Evolutionary conservation across 2,113 vertebrate genomes (phyloP), one percentile per base, ranked within the genome.

Genomic region (Azemiops feae): DNA sequence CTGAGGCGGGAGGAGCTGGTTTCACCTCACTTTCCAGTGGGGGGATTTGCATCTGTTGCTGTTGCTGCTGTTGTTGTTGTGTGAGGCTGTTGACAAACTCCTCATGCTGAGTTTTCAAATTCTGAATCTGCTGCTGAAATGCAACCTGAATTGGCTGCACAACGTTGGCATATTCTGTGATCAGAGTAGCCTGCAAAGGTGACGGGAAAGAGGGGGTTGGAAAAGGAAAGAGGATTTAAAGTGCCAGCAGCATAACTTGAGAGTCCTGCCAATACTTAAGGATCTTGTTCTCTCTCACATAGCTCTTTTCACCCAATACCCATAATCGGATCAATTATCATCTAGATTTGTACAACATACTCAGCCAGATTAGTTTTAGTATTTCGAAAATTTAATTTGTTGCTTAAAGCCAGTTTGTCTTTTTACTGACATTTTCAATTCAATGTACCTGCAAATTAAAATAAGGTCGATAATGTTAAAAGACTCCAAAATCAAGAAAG

Each of bases 41-140:
- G 0, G 98, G 97, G 8, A 98, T 97, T 45, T 97, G 97, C 2
- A 97, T 95, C 0, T 96, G 97, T 95, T 1, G 94, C 22, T 43
- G 98, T 96, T 99, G 98, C 96, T 97, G 98, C 96, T 53, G 97
- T 85, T 94, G 98, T 96, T 97, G 98, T 96, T 99, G 98, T 0
- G 98, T 98, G 89, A 99, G 95, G 88, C 98, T 99, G 95, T 94
- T 94, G 1, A 99, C 98, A 85, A 99, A 99, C 93, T 99, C 99
- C 4, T 99, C 98, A 0, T 99, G 99, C 54, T 99, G 99, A 0
- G 98, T 98, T 96, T 99, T 99, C 89, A 99, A 94, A 27, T 96
- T 97, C 97, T 99, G 99, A 89, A 99, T 98, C 98, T 99, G 99
- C 97, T 99, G 99, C 92, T 99, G 99, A 96, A 99, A 99, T 74